Conservation (phyloP, 2,797 vertebrate genomes). For the Paguma larvata region DNA sequence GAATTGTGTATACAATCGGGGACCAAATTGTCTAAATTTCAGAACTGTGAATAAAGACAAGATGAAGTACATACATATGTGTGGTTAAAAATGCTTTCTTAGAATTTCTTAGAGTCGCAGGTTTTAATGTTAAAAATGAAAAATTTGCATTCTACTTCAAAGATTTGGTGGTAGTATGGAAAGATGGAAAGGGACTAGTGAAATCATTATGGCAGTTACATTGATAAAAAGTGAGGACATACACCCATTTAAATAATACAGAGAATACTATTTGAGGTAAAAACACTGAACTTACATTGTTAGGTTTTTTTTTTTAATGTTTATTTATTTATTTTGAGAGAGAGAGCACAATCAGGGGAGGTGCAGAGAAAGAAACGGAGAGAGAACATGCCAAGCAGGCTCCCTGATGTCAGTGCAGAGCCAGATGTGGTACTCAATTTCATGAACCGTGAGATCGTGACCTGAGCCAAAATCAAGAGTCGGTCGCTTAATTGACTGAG, state of each 20-base stretch:
- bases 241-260: not conserved
- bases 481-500: too few relatives aligned
- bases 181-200: not conserved
- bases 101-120: not conserved
- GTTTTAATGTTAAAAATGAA: not conserved
- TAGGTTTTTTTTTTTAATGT: not conserved
- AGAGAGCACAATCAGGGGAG: too few relatives aligned
- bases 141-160: not conserved
- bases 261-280: not conserved
- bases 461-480: too few relatives aligned
- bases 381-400: too few relatives aligned
- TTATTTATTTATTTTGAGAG: too few relatives aligned
- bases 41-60: not conserved
- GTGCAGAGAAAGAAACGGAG: too few relatives aligned
- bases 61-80: not conserved
- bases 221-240: not conserved
- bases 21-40: not conserved
- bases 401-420: too few relatives aligned
- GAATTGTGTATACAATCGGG: not conserved
- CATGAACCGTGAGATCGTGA: too few relatives aligned
- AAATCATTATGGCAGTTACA: not conserved
- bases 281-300: not conserved
- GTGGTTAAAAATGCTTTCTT: not conserved
- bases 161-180: not conserved
- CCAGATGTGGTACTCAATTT: too few relatives aligned